Conservation (phyloP, 2,797 vertebrate genomes). For the Peromyscus nudipes region DNA sequence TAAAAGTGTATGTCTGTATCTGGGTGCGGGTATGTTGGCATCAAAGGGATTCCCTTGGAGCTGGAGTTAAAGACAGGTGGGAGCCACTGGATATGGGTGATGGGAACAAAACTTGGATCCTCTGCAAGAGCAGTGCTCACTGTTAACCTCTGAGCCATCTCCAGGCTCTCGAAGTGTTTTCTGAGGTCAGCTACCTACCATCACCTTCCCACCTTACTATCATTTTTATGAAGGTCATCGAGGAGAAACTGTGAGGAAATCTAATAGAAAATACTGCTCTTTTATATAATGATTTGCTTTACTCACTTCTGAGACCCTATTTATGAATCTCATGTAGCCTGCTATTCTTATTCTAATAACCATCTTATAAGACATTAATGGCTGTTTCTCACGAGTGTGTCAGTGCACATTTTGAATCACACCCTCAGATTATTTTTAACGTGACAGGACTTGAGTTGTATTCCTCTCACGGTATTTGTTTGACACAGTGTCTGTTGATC, state of each 20-base stretch:
- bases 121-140: neutral
- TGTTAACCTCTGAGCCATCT: neutral
- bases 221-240: neutral
- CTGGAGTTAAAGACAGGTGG: neutral
- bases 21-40: neutral
- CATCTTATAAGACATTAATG: neutral
- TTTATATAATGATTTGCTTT: neutral
- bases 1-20: neutral
- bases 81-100: neutral
- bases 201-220: neutral
- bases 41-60: neutral
- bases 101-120: neutral
- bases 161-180: neutral
- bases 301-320: neutral
- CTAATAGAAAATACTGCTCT: neutral
- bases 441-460: neutral
- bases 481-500: neutral
- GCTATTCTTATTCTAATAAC: neutral
- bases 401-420: neutral
- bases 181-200: neutral
- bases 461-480: neutral
- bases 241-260: neutral
- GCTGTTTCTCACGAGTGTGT: neutral
- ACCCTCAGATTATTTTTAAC: slow-evolving; percentile 18
- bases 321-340: neutral